Conservation (phyloP, 2,113 vertebrate species). For the Albula glossodonta region DNA sequence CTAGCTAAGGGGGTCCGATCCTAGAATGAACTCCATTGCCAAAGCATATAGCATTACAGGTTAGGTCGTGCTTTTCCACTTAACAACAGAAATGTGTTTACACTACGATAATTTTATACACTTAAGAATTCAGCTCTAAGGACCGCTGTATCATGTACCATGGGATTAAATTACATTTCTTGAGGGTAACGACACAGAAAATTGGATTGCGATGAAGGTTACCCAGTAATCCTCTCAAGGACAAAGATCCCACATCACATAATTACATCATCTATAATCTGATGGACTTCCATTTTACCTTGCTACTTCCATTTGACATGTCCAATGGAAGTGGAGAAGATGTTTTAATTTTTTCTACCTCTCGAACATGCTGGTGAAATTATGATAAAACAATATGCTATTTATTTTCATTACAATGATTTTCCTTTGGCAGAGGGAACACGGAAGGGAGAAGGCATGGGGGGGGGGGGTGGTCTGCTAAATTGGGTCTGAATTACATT, state of each 20-base stretch:
- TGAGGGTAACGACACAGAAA: neutral
- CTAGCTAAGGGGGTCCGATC: neutral
- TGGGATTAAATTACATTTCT: neutral
- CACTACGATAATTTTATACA: neutral
- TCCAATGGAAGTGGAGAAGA: neutral
- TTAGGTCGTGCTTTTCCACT: neutral
- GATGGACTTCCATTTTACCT: neutral
- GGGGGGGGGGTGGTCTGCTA: neutral
- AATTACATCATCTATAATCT: neutral
- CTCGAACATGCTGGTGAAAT: neutral
- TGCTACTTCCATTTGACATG: neutral
- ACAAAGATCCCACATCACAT: neutral
- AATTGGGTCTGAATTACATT: neutral
- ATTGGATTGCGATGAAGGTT: neutral
- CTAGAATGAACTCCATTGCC: neutral
- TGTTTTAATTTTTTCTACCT: neutral
- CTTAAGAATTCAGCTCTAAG: neutral
- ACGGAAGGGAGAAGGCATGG: neutral
- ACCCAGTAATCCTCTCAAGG: neutral
- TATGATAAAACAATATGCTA: neutral
- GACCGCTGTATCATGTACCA: neutral
- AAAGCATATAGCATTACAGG: neutral
- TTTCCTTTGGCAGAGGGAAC: neutral
- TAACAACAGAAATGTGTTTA: neutral
- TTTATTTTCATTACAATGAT: neutral